Evolutionary conservation across 2,888 invertebrate species (phyloP).

Genomic region (Epistrophella euchroma): DNA sequence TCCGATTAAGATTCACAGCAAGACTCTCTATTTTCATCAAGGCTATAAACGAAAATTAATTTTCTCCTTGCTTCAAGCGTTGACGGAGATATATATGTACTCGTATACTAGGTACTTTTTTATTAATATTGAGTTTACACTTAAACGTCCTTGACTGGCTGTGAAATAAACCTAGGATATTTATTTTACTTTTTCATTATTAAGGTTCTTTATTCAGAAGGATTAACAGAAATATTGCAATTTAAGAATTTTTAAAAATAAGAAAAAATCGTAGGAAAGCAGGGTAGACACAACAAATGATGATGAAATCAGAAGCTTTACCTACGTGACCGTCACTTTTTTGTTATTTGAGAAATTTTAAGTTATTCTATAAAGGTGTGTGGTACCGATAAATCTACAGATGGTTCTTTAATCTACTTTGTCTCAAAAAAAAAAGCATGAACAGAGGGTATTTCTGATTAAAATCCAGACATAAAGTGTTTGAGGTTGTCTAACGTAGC

Average conservation of each 20-base stretch:
- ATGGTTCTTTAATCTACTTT: background rate
- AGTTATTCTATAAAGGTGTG: background rate
- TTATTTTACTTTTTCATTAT: background rate
- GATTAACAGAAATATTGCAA: background rate
- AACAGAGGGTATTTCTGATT: background rate
- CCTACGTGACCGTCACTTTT: background rate
- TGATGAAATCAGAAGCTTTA: background rate
- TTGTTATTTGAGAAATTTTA: background rate
- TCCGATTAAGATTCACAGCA: background rate
- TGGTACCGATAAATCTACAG: background rate
- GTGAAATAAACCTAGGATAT: background rate
- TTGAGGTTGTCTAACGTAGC: background rate
- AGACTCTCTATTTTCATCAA: background rate
- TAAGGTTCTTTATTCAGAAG: background rate
- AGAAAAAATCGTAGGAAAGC: background rate
- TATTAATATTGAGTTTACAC: background rate
- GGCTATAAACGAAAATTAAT: background rate
- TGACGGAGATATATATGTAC: background rate
- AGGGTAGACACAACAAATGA: background rate
- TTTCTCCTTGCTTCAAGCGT: background rate
- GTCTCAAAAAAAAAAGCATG: background rate
- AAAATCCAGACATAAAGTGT: background rate
- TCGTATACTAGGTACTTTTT: background rate
- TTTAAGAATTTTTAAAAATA: background rate
- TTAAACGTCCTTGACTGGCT: background rate